A percentile compares a stretch with the other conserved stretches of the same genome.
phyloP scores from a whole-genome alignment of 2,113 vertebrate species.

The Vulpes lagopus region DNA sequence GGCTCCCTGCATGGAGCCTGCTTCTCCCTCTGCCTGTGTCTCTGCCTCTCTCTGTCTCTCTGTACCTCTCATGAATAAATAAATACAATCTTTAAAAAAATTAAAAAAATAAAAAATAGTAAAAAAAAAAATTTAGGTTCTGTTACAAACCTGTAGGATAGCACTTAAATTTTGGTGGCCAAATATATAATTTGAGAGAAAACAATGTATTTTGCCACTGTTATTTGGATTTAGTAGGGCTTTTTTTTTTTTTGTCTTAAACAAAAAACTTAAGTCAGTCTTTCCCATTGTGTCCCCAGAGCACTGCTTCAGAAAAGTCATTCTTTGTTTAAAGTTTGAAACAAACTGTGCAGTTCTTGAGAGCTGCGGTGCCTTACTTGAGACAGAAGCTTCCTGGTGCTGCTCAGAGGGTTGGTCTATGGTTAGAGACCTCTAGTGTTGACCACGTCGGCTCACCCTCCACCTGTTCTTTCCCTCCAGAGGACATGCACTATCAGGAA shows the following conservation, averaged over 20 bases:
- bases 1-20: too few species aligned
- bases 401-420: background rate
- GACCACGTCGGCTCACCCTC: background rate
- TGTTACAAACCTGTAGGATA: background rate
- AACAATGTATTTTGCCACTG: background rate
- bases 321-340: slow-evolving; percentile 41
- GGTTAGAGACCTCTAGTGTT: background rate
- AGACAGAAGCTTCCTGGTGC: background rate
- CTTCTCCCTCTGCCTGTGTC: too few species aligned
- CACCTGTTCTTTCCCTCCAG: background rate
- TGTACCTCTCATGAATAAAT: too few species aligned
- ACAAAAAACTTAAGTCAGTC: background rate
- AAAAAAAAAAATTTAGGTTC: too few species aligned
- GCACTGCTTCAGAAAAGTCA: background rate
- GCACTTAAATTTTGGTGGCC: background rate
- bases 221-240: background rate
- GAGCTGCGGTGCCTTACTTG: background rate
- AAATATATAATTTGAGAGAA: background rate
- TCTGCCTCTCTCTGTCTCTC: too few species aligned
- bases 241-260: background rate
- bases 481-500: background rate
- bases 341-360: background rate
- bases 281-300: background rate
- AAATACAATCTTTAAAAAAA: too few species aligned
- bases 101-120: too few species aligned